These are phyloP conservation scores for Aurelia sp. DNA, from an alignment of 30 jellyfish, hydroid and myxozoan species.

Conservation along the genomic window DNA sequence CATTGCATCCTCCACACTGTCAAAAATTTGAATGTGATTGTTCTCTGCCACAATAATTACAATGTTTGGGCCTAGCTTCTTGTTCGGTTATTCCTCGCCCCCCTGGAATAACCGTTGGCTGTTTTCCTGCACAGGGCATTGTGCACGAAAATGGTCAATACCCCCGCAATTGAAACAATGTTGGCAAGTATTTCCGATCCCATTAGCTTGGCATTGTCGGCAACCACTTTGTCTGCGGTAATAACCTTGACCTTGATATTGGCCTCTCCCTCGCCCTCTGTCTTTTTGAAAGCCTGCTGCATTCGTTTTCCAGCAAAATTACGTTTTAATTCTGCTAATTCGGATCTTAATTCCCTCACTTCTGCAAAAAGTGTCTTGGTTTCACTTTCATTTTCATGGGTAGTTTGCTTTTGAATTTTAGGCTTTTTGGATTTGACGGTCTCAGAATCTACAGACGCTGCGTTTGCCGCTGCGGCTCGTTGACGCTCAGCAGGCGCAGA, in stretches of 20 bases:
- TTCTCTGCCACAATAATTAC: slow-evolving; percentile 39
- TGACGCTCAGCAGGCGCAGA: slow-evolving; percentile 56
- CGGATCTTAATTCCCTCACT: slow-evolving; percentile 42
- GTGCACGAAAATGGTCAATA: slow-evolving; percentile 26
- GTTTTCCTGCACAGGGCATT: slow-evolving; percentile 49
- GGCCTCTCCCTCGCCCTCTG: slow-evolving; percentile 37
- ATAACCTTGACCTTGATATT: slow-evolving; percentile 25
- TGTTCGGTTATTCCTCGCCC: slow-evolving; percentile 54
- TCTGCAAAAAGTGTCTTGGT: slow-evolving; percentile 38
- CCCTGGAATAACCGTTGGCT: slow-evolving; percentile 53
- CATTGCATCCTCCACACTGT: slow-evolving; percentile 43
- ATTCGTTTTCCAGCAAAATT: slow-evolving; percentile 17
- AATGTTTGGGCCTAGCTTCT: slow-evolving; percentile 29
- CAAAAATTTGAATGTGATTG: slow-evolving; percentile 3
- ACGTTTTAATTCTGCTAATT: slow-evolving; percentile 40
- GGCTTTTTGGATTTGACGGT: slow-evolving; percentile 20
- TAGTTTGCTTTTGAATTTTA: slow-evolving; percentile 4
- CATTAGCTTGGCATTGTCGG: slow-evolving; percentile 39
- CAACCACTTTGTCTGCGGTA: slow-evolving; percentile 41
- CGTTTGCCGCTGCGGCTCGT: slow-evolving; percentile 42
- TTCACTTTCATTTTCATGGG: slow-evolving; percentile 5
- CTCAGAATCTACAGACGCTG: slow-evolving; percentile 16
- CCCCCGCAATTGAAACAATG: slow-evolving; percentile 43
- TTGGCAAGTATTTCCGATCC: slow-evolving; percentile 45
- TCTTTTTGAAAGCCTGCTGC: slow-evolving; percentile 27